A percentile compares a stretch with the other conserved stretches of the same genome.
Conservation (phyloP, 2,888 invertebrate species). For the Tipula confusa region DNA sequence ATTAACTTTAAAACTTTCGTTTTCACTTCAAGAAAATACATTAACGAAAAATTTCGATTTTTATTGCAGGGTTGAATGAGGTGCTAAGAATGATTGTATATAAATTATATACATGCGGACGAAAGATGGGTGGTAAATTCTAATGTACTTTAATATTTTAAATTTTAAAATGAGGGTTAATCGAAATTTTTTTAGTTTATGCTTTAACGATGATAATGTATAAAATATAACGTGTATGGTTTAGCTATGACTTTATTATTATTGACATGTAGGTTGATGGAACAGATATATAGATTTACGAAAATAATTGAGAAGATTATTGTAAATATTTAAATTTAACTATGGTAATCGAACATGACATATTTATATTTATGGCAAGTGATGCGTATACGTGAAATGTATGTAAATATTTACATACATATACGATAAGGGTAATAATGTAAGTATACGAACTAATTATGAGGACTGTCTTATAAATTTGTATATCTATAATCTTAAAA, state of each 20-base stretch:
- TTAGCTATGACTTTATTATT: neutral
- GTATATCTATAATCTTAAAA: no score
- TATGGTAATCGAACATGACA: neutral
- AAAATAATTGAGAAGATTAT: neutral
- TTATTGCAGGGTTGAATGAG: neutral
- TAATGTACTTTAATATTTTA: neutral
- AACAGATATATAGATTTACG: neutral
- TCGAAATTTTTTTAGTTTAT: neutral
- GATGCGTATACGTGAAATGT: neutral
- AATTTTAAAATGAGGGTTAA: neutral
- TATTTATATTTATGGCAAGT: neutral
- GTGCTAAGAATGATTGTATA: neutral
- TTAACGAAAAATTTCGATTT: neutral
- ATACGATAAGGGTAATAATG: no score
- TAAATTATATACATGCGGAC: neutral
- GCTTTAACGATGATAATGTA: neutral
- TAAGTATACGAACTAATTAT: no score
- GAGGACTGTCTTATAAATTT: no score
- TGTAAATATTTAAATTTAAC: neutral
- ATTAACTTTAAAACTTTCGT: neutral
- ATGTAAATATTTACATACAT: no score
- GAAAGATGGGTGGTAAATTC: neutral
- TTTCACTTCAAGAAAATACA: neutral
- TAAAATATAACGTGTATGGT: neutral
- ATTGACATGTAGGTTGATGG: slow-evolving; percentile 8